Conservation (phyloP, 2,113 vertebrate species). For the Pongo abelii region DNA sequence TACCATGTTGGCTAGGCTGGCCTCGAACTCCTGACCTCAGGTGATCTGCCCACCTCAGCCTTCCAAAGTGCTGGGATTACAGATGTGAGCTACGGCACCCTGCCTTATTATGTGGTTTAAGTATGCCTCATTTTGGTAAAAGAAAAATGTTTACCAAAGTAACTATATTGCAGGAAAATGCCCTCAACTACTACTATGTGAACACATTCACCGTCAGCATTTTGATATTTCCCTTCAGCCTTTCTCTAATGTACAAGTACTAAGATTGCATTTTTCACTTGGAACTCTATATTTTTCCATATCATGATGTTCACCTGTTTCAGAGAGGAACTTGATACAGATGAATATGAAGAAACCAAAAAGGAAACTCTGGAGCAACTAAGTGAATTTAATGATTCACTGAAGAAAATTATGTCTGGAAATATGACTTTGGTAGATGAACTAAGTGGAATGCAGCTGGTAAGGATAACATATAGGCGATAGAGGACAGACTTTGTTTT, state of each 20-base stretch:
- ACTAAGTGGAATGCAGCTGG: conserved; percentile 97
- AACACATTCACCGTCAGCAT: neutral
- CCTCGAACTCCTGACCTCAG: no score
- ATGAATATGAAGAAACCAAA: conserved; percentile 98
- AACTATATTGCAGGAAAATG: neutral
- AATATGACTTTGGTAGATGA: conserved; percentile 98
- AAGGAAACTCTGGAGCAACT: conserved; percentile 97
- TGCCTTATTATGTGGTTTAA: neutral
- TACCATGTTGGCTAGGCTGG: no score
- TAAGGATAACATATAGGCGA: conserved; percentile 76
- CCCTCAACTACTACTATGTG: neutral
- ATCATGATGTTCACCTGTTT: neutral
- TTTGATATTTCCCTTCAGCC: neutral
- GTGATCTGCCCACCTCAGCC: no score
- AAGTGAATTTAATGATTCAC: conserved; percentile 95
- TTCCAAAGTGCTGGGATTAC: no score
- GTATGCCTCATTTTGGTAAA: neutral
- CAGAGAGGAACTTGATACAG: conserved; percentile 96
- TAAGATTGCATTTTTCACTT: neutral
- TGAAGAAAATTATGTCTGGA: conserved; percentile 98
- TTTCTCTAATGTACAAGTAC: neutral
- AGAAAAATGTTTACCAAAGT: neutral
- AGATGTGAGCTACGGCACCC: no score
- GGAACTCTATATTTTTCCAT: neutral
- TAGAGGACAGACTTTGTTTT: neutral